A percentile compares a stretch with the other conserved stretches of the same genome.
Conservation (phyloP, 2,888 invertebrate genomes). For the Argyra leucocephala region DNA sequence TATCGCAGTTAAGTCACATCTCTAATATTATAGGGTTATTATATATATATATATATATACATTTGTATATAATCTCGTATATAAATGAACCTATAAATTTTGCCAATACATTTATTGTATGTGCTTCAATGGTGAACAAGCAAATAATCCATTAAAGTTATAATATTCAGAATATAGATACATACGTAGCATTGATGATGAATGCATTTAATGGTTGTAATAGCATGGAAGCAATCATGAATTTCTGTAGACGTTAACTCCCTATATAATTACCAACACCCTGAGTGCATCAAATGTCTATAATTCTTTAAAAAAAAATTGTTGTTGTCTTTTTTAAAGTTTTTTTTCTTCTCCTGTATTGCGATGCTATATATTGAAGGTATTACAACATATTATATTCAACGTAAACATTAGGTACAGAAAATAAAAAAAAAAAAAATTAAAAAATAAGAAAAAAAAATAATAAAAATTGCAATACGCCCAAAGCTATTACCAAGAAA, state of each 20-base stretch:
- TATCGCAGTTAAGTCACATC: too few relatives aligned
- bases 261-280: slow-evolving; percentile 43
- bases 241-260: slow-evolving; percentile 39
- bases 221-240: slow-evolving; percentile 8
- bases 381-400: neutral
- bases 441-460: neutral
- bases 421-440: neutral
- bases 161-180: too few relatives aligned
- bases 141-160: too few relatives aligned
- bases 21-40: too few relatives aligned
- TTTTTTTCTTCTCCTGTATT: neutral
- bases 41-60: too few relatives aligned
- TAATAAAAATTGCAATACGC: neutral
- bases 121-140: too few relatives aligned
- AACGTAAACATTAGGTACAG: neutral
- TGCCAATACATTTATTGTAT: neutral
- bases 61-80: too few relatives aligned
- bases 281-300: slow-evolving; percentile 25
- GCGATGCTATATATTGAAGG: neutral
- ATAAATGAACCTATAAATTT: too few relatives aligned
- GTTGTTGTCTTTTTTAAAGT: neutral
- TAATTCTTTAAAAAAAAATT: neutral
- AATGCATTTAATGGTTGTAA: slow-evolving; percentile 13
- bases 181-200: slow-evolving; percentile 13
- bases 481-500: neutral